A percentile compares a stretch with the other conserved stretches of the same genome.
phyloP scores from a whole-genome alignment of 2,113 vertebrate species.

The Oxygymnocypris stewartii region DNA sequence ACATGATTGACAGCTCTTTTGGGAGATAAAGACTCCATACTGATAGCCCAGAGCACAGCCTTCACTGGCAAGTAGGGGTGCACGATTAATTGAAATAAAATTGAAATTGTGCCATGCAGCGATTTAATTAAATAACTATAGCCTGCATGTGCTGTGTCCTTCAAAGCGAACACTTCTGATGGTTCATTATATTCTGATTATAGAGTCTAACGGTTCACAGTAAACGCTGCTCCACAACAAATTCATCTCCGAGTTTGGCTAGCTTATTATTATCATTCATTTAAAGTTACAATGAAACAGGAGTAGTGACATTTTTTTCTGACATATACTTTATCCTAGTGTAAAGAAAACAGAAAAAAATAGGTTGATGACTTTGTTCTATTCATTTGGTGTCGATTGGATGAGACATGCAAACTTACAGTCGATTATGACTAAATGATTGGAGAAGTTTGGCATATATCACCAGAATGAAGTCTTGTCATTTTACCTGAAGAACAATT shows the following conservation, averaged over 20 bases:
- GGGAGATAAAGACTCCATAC: constrained; percentile 7
- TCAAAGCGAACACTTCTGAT: background rate
- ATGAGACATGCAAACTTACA: background rate
- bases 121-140: background rate
- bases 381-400: background rate
- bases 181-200: background rate
- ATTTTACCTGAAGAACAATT: background rate
- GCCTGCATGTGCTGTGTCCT: background rate
- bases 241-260: background rate
- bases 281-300: background rate
- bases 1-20: constrained; percentile 34
- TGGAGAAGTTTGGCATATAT: too few relatives aligned
- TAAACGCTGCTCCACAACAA: background rate
- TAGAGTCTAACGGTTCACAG: too few relatives aligned
- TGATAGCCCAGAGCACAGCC: background rate
- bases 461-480: too few relatives aligned
- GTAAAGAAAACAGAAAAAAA: background rate
- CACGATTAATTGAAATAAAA: constrained; percentile 3
- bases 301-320: background rate
- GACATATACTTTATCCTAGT: background rate
- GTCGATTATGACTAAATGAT: too few relatives aligned
- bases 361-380: background rate
- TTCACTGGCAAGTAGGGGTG: background rate
- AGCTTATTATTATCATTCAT: background rate
- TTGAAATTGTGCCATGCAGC: background rate